Conservation (phyloP, 2,113 vertebrate species). For the Syngnathus floridae region DNA sequence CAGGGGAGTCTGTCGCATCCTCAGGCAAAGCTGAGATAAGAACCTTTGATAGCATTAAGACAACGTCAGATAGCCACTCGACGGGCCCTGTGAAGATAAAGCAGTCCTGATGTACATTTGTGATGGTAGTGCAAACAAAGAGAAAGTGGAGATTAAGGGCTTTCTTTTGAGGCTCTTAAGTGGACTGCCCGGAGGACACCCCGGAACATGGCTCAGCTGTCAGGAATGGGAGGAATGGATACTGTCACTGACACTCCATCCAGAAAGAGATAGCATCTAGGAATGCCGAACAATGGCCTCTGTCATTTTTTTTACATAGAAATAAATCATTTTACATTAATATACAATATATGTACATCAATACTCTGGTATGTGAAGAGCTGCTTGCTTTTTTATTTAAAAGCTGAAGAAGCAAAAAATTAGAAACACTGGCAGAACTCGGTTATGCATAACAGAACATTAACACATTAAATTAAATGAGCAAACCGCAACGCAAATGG, state of each 20-base stretch:
- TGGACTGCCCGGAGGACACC: constrained; percentile 59
- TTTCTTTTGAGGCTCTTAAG: constrained; percentile 63
- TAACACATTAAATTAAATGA: constrained; percentile 74
- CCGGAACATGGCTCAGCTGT: constrained; percentile 62
- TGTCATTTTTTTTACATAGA: background rate
- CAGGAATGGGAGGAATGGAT: constrained; percentile 52
- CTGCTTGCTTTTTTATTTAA: constrained; percentile 24
- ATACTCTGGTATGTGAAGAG: constrained; percentile 24
- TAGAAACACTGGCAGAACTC: constrained; percentile 46
- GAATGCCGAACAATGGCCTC: constrained; percentile 41
- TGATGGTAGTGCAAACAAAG: constrained; percentile 65
- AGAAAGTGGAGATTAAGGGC: constrained; percentile 71
- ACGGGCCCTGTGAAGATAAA: constrained; percentile 64
- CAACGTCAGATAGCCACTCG: constrained; percentile 55
- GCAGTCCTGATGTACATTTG: constrained; percentile 56
- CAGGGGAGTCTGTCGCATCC: constrained; percentile 36
- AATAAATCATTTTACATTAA: background rate
- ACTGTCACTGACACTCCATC: constrained; percentile 45
- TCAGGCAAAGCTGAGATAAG: constrained; percentile 56
- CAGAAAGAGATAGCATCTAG: constrained; percentile 36
- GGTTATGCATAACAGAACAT: constrained; percentile 51
- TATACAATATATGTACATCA: too few relatives aligned
- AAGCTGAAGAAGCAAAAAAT: constrained; percentile 5
- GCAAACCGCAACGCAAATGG: constrained; percentile 69
- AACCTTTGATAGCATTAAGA: constrained; percentile 63